phyloP scores from a whole-genome alignment of 2,113 vertebrate species.

The Pelmatolapia mariae region DNA sequence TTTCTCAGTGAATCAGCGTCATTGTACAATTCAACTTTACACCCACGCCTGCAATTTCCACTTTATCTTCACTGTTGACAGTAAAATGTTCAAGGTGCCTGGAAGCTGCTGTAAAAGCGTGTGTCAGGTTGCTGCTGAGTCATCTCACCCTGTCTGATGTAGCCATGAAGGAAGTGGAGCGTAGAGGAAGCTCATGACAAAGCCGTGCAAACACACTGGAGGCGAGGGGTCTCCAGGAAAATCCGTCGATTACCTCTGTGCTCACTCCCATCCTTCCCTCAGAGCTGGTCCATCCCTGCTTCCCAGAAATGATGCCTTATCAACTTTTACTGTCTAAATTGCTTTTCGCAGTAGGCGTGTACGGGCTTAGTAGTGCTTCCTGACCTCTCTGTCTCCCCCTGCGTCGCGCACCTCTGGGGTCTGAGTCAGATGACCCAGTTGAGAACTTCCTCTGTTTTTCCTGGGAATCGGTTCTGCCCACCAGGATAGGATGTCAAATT shows the following conservation, averaged over 20 bases:
- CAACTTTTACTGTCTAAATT: neutral
- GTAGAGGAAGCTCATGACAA: conserved; percentile 53
- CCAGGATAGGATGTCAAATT: conserved; percentile 10
- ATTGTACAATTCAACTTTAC: neutral
- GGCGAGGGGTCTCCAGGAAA: conserved; percentile 44
- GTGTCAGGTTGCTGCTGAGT: conserved; percentile 53
- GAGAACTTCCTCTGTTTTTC: conserved; percentile 48
- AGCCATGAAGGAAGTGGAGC: conserved; percentile 35
- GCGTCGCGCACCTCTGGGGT: neutral
- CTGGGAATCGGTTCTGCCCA: conserved; percentile 2
- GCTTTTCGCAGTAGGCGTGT: neutral
- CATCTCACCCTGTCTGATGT: conserved; percentile 41
- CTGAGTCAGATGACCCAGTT: conserved; percentile 27
- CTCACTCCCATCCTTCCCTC: conserved; percentile 52
- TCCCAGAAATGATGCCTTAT: conserved; percentile 57
- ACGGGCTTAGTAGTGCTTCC: neutral
- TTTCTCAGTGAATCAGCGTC: neutral
- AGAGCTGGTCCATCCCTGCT: neutral
- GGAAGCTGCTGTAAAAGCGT: conserved; percentile 35
- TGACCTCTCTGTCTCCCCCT: neutral
- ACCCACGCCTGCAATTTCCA: neutral
- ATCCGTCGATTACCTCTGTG: neutral
- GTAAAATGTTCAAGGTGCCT: conserved; percentile 35
- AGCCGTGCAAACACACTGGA: conserved; percentile 25
- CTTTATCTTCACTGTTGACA: neutral